Conservation (phyloP, 2,888 invertebrate species). For the Hirtodrosophila duncani region DNA sequence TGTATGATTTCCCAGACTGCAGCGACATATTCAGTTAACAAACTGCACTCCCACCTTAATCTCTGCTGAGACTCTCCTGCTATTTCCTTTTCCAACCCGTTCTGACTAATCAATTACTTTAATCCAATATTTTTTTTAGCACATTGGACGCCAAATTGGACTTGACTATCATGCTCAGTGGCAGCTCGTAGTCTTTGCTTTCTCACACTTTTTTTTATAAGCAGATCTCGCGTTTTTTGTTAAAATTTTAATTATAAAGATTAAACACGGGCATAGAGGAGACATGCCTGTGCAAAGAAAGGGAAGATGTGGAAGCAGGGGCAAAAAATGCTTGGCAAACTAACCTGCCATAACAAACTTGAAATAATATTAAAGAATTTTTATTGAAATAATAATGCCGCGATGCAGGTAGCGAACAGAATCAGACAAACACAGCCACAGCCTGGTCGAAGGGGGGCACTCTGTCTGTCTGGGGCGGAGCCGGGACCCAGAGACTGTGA, state of each 20-base stretch:
- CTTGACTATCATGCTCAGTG: conserved; percentile 21
- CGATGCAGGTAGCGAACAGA: conserved; percentile 33
- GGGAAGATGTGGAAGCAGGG: not conserved
- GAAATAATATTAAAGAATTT: conserved; percentile 70
- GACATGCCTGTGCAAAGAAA: conserved; percentile 9
- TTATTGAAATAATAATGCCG: conserved; percentile 66
- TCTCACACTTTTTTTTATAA: conserved; percentile 14
- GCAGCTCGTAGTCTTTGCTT: not conserved
- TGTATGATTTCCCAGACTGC: no score
- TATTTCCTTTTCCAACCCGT: not conserved
- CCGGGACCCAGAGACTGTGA: conserved; percentile 9
- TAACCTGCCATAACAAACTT: conserved; percentile 66
- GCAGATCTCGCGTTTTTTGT: no score
- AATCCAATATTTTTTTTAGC: conserved; percentile 71
- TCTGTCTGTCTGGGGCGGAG: conserved; percentile 20
- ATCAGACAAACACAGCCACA: not conserved
- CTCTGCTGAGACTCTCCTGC: no score
- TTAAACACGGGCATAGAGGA: conserved; percentile 48
- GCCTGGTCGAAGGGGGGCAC: conserved; percentile 16
- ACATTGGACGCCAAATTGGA: conserved; percentile 49
- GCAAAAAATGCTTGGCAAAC: conserved; percentile 39
- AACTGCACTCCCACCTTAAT: conserved; percentile 2
- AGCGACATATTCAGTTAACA: no score
- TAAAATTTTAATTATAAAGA: conserved; percentile 67
- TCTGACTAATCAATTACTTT: conserved; percentile 61